Evolutionary conservation across 1,140 invertebrate species (phyloP).

Genomic region (Drosophila carrolli): DNA sequence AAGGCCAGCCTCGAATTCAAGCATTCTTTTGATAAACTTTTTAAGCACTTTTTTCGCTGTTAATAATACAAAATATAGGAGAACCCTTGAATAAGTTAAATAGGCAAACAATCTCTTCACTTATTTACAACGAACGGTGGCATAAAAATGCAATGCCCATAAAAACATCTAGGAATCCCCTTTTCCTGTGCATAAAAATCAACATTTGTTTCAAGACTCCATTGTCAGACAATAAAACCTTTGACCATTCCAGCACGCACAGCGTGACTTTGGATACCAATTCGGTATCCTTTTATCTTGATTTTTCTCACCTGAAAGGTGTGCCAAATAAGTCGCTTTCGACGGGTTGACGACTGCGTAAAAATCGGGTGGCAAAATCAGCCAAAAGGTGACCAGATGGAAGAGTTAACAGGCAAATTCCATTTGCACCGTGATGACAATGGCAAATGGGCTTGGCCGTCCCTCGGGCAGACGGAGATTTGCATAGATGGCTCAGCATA

Average conservation of each 20-base stretch:
- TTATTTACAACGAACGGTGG: constrained; percentile 34
- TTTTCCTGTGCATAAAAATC: constrained; percentile 26
- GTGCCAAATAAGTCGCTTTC: constrained; percentile 46
- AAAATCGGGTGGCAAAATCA: constrained; percentile 3
- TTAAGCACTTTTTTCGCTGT: not conserved
- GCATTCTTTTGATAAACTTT: not conserved
- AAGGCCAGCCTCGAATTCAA: not conserved
- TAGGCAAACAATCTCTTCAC: constrained; percentile 2
- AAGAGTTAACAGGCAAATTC: constrained; percentile 56
- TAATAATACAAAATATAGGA: constrained; percentile 13
- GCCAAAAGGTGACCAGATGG: constrained; percentile 41
- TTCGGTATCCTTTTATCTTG: constrained; percentile 37
- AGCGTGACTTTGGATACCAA: constrained; percentile 43
- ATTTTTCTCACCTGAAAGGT: constrained; percentile 50
- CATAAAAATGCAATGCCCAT: constrained; percentile 16
- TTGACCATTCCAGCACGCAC: constrained; percentile 46
- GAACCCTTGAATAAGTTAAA: constrained; percentile 1
- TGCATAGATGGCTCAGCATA: constrained; percentile 67
- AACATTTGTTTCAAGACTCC: constrained; percentile 53
- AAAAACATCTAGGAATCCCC: constrained; percentile 48
- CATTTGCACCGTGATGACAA: constrained; percentile 52
- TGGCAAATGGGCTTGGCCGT: constrained; percentile 28
- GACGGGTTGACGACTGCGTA: constrained; percentile 12
- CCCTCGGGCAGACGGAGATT: constrained; percentile 36
- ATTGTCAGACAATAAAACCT: constrained; percentile 56